Evolutionary conservation across 2,113 vertebrate genomes (phyloP).

Genomic region (Verasper variegatus): DNA sequence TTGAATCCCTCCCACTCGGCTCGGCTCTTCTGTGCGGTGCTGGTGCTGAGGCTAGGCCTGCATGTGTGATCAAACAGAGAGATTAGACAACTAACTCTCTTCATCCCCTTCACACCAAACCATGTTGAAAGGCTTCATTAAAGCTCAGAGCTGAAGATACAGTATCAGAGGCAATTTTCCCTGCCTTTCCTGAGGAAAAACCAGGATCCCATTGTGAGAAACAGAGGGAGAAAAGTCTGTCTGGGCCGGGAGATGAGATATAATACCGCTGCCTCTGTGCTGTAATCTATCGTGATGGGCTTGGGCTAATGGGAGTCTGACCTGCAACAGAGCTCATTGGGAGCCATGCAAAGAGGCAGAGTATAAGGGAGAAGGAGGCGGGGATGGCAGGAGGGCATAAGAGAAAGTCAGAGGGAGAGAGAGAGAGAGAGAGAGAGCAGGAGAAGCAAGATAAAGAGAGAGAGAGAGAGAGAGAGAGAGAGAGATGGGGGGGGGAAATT

Average conservation of each 20-base stretch:
- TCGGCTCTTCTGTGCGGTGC: slow-evolving; percentile 30
- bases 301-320: slow-evolving; percentile 76
- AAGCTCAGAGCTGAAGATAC: slow-evolving; percentile 71
- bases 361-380: slow-evolving; percentile 24
- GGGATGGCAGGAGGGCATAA: slow-evolving; percentile 31
- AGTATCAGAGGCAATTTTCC: slow-evolving; percentile 78
- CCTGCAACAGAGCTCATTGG: slow-evolving; percentile 74
- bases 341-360: slow-evolving; percentile 61
- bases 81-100: slow-evolving; percentile 49
- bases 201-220: slow-evolving; percentile 73
- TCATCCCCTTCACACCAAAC: slow-evolving; percentile 1
- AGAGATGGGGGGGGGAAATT: slow-evolving; percentile 52
- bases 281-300: slow-evolving; percentile 74
- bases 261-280: slow-evolving; percentile 66
- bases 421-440: slow-evolving; percentile 12
- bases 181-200: slow-evolving; percentile 66
- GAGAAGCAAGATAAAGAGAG: slow-evolving; percentile 65
- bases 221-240: slow-evolving; percentile 63
- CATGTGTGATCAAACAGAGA: slow-evolving; percentile 68
- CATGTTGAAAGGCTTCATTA: slow-evolving; percentile 78
- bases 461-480: slow-evolving; percentile 42
- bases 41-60: slow-evolving; percentile 29
- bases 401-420: slow-evolving; percentile 30
- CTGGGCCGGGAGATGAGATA: slow-evolving; percentile 72
- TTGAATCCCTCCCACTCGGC: slow-evolving; percentile 48